A percentile compares a stretch with the other conserved stretches of the same genome.
These are phyloP conservation scores for Ophraella communa DNA, from an alignment of 2,888 invertebrate species.

Conservation along the genomic window DNA sequence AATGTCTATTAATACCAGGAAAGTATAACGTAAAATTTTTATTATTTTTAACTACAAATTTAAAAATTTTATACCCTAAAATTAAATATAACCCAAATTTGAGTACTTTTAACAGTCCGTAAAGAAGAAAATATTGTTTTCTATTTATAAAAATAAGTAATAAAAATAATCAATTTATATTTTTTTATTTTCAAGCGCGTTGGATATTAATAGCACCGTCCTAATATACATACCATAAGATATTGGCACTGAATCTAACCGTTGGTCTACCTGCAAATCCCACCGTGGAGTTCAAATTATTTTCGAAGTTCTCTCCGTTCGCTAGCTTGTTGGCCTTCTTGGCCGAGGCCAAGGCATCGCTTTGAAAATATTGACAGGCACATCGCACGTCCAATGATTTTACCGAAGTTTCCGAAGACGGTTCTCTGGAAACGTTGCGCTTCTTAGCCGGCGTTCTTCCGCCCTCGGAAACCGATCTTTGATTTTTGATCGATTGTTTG, in stretches of 20 bases:
- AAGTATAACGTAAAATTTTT: too few relatives aligned
- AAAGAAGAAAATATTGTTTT: too few relatives aligned
- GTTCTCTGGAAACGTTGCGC: slow-evolving; percentile 73
- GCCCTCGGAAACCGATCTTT: slow-evolving; percentile 75
- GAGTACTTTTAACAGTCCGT: too few relatives aligned
- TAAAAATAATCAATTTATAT: too few relatives aligned
- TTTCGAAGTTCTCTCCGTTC: slow-evolving; percentile 54
- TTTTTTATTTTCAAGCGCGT: background rate
- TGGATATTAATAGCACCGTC: background rate
- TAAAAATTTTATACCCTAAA: too few relatives aligned
- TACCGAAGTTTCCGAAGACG: slow-evolving; percentile 70
- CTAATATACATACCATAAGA: slow-evolving; percentile 21
- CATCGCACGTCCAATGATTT: slow-evolving; percentile 80
- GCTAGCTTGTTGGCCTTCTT: slow-evolving; percentile 10
- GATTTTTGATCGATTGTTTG: background rate
- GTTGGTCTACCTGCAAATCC: slow-evolving; percentile 63
- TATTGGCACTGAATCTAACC: slow-evolving; percentile 33
- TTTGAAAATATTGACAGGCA: slow-evolving; percentile 84
- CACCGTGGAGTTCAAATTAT: background rate
- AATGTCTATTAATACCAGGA: too few relatives aligned
- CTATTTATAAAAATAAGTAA: background rate
- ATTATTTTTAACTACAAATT: too few relatives aligned
- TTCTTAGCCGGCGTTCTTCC: slow-evolving; percentile 65
- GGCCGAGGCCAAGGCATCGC: slow-evolving; percentile 75
- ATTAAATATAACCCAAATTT: too few relatives aligned